These are phyloP conservation scores for Alviniconcha marisindica DNA, from an alignment of 1,140 invertebrate species.

Conservation along the genomic window DNA sequence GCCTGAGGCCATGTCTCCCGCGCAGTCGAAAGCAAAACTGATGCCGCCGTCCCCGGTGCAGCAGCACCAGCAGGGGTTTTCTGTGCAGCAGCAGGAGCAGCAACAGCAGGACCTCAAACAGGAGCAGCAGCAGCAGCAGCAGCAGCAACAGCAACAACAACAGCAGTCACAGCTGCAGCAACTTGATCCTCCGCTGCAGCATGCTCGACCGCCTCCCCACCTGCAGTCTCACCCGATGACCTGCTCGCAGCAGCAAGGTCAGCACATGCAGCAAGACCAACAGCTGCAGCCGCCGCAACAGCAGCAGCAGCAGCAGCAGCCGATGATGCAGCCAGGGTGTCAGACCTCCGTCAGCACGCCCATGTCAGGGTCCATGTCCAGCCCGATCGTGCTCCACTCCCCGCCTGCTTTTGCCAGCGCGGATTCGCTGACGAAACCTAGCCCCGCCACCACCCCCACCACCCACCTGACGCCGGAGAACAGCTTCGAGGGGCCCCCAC, in stretches of 20 bases:
- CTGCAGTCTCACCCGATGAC: not conserved
- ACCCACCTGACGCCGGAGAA: conserved; percentile 24
- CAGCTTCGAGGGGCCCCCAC: conserved; percentile 30
- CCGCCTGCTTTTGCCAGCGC: not conserved
- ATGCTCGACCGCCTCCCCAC: not conserved
- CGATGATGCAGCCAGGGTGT: not conserved
- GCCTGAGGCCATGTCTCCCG: not conserved
- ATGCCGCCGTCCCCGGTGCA: not conserved
- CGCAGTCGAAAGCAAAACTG: conserved; percentile 14
- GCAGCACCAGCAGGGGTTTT: not conserved
- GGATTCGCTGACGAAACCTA: conserved; percentile 24
- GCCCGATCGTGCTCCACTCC: not conserved
- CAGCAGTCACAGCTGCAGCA: conserved; percentile 38
- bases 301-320: conserved; percentile 12
- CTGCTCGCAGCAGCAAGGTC: conserved; percentile 5
- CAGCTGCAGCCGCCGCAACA: conserved; percentile 33
- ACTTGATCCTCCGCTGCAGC: conserved; percentile 36
- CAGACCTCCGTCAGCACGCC: not conserved
- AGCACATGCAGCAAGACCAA: conserved; percentile 2
- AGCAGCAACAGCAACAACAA: too few relatives aligned
- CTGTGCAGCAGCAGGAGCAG: not conserved
- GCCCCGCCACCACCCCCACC: conserved; percentile 34
- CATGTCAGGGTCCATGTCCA: not conserved
- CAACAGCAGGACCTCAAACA: not conserved
- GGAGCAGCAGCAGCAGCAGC: conserved; percentile 28